Evolutionary conservation across 2,888 invertebrate species (phyloP), one percentile per base, ranked within the genome.

Genomic region (Lasius platythorax): DNA sequence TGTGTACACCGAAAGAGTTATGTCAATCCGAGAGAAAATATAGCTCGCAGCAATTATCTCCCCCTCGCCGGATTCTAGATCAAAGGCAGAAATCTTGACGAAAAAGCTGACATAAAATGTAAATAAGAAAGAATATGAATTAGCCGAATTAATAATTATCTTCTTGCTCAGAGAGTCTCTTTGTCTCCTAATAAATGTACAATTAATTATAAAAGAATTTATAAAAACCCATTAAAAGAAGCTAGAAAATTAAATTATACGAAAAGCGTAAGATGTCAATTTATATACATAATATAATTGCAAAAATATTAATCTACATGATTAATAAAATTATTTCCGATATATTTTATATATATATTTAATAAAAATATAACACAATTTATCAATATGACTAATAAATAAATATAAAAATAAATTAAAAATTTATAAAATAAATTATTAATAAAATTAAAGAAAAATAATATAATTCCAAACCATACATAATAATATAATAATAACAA

Each of bases 1-100:
- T 64, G 37, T n/a, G 43, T 18, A 56, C 33, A 66, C 50, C 12
- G 40, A 63, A 50, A 64, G 63, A 82, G 50, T 74, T 63, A 63
- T 64, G 23, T n/a, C 37, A 30, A 82, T 43, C 5, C 28, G 37
- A 63, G 37, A 78, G 68, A 78, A 56, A 43, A 68, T 68, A 30
- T 30, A 28, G 11, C 30, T 12, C 15, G 56, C 40, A 23, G 37
- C 33, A 1, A 15, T 46, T 30, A 3, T 23, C n/a, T 23, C 33
- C 56, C 18, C 18, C 28, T 12, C 2, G 1, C 5, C 11, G n/a
- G n/a, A 64, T 28, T 53, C 18, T 37, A 28, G 15, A 67, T 43
- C 40, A 23, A 67, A 67, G 5, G 15, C 12, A 33, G 23, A 78
- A 68, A 68, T 15, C 5, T 18, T 30, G 28, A 50, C 33, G 18